phyloP scores from a whole-genome alignment of 1,140 invertebrate genomes.

The Drosophila sp. region DNA sequence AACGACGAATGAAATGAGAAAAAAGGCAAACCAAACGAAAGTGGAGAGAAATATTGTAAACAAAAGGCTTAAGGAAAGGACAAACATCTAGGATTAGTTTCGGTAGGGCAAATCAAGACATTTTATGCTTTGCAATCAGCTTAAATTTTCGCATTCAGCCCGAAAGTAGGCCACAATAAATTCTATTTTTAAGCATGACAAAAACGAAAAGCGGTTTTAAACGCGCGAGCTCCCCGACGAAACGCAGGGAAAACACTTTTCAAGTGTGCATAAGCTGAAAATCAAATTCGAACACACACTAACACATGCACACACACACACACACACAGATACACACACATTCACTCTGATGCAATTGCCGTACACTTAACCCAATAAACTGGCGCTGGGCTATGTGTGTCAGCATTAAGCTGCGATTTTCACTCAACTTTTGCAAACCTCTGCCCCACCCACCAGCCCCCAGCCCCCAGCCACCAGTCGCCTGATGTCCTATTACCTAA shows the following conservation, averaged over 20 bases:
- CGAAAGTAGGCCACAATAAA: slow-evolving; percentile 38
- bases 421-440: slow-evolving; percentile 3
- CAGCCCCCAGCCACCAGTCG: not conserved
- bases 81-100: slow-evolving; percentile 44
- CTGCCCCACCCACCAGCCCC: no score
- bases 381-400: slow-evolving; percentile 52
- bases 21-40: not conserved
- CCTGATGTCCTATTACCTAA: slow-evolving; percentile 35
- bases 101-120: slow-evolving; percentile 50
- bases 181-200: slow-evolving; percentile 12
- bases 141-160: slow-evolving; percentile 19
- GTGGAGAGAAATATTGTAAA: slow-evolving; percentile 23
- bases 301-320: slow-evolving; percentile 33
- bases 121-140: slow-evolving; percentile 26
- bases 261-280: slow-evolving; percentile 49
- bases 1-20: not conserved
- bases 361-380: slow-evolving; percentile 68
- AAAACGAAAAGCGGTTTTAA: slow-evolving; percentile 15
- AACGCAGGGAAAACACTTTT: slow-evolving; percentile 17
- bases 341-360: slow-evolving; percentile 21
- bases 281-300: slow-evolving; percentile 41
- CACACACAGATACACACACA: slow-evolving; percentile 14
- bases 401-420: slow-evolving; percentile 45
- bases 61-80: slow-evolving; percentile 51
- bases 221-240: slow-evolving; percentile 26